Base-by-base conservation (phyloP, 53 echinoderm and acorn worm genomes). In the Holothuria scabra region DNA sequence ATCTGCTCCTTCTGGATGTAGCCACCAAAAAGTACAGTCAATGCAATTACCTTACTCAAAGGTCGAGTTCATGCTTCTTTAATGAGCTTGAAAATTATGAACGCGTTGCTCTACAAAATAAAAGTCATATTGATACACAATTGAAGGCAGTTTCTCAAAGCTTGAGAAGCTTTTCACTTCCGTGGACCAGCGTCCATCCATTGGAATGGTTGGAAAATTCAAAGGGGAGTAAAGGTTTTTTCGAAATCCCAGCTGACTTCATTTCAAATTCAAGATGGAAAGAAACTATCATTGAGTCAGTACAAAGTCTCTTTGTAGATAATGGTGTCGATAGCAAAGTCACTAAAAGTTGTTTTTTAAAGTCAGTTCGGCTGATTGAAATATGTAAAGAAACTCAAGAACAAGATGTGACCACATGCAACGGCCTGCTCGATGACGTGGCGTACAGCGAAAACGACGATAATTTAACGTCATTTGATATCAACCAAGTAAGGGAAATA, bases 11-110 rank as follows among this genome's bases (percentile, higher is more conserved):
- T 8, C 18, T 69, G 31, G 16, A 69, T 35, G 1, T 69, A 20
- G 34, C 19, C 69, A 69, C 16, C 21, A 19, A 19, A 12, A 14
- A 34, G 34, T 69, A 69, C 22, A n/a, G 34, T 52, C 1, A 16
- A 1, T 69, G 69, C 41, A 69, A 41, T 69, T 33, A 69, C 20
- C 69, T 41, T 41, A 29, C 21, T n/a, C 35, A 69, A 41, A 69
- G 69, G 23, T 35, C 35, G 6, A 69, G 11, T 12, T n/a, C 14
- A 6, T 69, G 69, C 34, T 18, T 69, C n/a, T n/a, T 32, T 32
- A 2, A 33, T 30, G 19, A 32, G 10, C 23, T 69, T 12, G 2
- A 34, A 22, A 34, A 69, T 5, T 69, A 21, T 33, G 16, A 33
- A 34, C 10, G 3, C 8, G 35, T 5, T n/a, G 12, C 31, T n/a